phyloP scores from a whole-genome alignment of 2,113 vertebrate species.

The Laticauda laticaudata region DNA sequence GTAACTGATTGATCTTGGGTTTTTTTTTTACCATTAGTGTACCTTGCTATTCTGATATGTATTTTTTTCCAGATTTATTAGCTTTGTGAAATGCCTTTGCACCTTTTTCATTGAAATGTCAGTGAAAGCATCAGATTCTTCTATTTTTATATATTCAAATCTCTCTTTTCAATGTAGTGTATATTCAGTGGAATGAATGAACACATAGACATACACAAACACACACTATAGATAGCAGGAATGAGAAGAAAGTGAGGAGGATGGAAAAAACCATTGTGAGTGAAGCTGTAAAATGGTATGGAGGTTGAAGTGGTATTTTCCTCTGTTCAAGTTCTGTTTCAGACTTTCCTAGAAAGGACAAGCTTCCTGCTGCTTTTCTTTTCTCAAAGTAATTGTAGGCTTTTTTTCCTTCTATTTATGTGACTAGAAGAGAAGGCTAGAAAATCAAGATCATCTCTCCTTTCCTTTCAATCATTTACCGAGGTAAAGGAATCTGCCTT shows the following conservation, averaged over 20 bases:
- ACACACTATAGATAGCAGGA: background rate
- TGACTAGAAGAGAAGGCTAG: background rate
- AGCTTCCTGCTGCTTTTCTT: background rate
- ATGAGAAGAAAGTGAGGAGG: background rate
- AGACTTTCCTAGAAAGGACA: background rate
- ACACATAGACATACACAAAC: background rate
- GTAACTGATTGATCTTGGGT: background rate
- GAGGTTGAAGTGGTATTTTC: background rate
- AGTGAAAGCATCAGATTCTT: background rate
- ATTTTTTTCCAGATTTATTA: background rate
- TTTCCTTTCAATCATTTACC: background rate
- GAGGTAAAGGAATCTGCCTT: background rate
- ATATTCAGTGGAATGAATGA: background rate
- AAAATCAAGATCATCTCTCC: background rate
- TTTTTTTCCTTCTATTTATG: background rate
- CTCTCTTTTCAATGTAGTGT: background rate
- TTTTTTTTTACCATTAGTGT: background rate
- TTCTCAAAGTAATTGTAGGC: background rate
- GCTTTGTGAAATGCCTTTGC: background rate
- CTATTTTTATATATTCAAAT: background rate
- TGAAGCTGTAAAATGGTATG: background rate
- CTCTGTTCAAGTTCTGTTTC: background rate
- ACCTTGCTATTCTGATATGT: background rate
- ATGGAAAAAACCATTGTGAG: background rate
- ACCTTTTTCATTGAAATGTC: background rate